Percentiles rank a stretch among this genome's conserved stretches.
Conservation (phyloP, 2,113 vertebrate genomes). For the Entosphenus tridentatus region DNA sequence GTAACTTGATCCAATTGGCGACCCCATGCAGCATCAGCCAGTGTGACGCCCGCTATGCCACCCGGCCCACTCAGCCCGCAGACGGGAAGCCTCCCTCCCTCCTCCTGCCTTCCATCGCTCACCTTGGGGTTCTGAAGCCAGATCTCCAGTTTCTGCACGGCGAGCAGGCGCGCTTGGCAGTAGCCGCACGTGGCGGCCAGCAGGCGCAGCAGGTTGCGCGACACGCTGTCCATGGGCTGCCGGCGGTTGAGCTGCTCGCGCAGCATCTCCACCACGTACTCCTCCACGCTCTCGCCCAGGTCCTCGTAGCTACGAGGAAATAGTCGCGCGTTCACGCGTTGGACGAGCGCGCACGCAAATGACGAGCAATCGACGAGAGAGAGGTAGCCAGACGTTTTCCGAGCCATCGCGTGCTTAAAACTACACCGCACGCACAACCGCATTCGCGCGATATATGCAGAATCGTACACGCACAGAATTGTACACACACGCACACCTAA, state of each 20-base stretch:
- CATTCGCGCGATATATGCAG: too few relatives aligned
- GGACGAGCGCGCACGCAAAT: too few relatives aligned
- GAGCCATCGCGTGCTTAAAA: too few relatives aligned
- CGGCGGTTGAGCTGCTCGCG: conserved; percentile 74
- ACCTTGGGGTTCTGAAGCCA: conserved; percentile 99
- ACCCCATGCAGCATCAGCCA: background rate
- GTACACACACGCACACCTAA: too few relatives aligned
- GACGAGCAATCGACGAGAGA: too few relatives aligned
- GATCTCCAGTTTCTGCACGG: conserved; percentile 84
- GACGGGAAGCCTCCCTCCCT: background rate
- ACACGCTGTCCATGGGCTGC: conserved; percentile 89
- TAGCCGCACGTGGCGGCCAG: conserved; percentile 77
- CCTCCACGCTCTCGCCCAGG: conserved; percentile 73
- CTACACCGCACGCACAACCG: too few relatives aligned
- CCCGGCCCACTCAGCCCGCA: background rate
- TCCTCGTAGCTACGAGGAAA: conserved; percentile 54
- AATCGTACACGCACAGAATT: too few relatives aligned
- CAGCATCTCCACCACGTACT: conserved; percentile 79
- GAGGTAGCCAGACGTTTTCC: too few relatives aligned
- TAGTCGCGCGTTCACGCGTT: background rate
- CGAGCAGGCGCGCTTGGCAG: conserved; percentile 71
- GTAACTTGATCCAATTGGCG: background rate
- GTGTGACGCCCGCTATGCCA: background rate
- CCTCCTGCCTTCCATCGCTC: conserved; percentile 9
- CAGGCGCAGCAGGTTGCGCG: conserved; percentile 70